Evolutionary conservation across 2,888 invertebrate species (phyloP).

Genomic region (Troides helena): DNA sequence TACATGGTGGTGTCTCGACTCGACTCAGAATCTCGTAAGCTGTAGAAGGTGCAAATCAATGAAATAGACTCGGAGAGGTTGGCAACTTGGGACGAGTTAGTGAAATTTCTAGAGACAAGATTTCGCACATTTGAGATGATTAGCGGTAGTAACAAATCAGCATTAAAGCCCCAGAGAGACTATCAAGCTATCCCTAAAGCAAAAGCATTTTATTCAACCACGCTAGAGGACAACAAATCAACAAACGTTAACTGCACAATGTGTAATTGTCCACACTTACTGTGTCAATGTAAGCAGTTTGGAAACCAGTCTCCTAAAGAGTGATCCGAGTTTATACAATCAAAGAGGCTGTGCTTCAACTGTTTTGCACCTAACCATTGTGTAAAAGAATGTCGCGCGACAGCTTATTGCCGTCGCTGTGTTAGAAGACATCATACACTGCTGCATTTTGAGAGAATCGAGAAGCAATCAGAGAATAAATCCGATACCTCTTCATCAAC

Average conservation of each 20-base stretch:
- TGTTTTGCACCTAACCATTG: not conserved
- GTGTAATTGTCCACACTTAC: not conserved
- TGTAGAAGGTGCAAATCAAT: not conserved
- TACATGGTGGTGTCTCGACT: not conserved
- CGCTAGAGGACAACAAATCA: not conserved
- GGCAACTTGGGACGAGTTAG: not conserved
- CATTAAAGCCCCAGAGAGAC: not conserved
- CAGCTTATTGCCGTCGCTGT: not conserved
- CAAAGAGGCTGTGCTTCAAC: conserved; percentile 2
- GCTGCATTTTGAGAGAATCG: not conserved
- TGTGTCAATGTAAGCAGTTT: conserved; percentile 4
- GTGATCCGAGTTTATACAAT: not conserved
- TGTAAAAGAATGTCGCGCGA: not conserved
- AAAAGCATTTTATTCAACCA: not conserved
- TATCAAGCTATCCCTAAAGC: not conserved
- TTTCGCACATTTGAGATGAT: not conserved
- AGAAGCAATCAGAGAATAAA: not conserved
- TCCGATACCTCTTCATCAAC: not conserved
- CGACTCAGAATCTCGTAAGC: not conserved
- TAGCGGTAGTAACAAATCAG: not conserved
- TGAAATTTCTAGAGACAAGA: conserved; percentile 3
- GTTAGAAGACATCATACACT: not conserved
- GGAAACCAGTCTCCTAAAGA: not conserved
- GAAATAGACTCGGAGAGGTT: not conserved
- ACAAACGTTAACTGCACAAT: not conserved